These are phyloP conservation scores for Syndactyla subalaris DNA, from an alignment of 2,797 vertebrate genomes.

Conservation along the genomic window DNA sequence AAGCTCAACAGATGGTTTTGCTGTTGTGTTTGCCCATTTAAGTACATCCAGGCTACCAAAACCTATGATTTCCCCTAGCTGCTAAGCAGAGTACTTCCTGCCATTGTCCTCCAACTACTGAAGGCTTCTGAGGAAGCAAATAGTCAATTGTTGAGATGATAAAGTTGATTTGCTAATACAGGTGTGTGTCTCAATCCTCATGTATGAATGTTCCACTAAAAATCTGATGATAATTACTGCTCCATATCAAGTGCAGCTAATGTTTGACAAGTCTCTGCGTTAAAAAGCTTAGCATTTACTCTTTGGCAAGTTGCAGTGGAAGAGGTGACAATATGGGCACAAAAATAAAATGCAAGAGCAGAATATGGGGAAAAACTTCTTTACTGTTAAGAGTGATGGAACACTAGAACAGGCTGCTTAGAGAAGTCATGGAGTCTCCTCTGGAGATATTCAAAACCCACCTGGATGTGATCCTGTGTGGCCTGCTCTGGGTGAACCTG, in stretches of 20 bases:
- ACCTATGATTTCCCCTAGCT: background rate
- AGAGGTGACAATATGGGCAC: background rate
- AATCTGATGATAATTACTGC: background rate
- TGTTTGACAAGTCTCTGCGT: background rate
- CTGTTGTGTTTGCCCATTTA: background rate
- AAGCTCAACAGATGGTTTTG: background rate
- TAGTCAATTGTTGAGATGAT: background rate
- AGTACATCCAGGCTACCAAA: background rate
- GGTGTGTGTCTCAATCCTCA: background rate
- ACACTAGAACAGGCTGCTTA: background rate
- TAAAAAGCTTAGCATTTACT: background rate
- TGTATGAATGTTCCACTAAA: fast-evolving
- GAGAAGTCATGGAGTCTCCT: background rate
- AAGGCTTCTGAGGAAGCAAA: background rate
- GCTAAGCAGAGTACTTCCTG: background rate
- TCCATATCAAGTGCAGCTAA: background rate
- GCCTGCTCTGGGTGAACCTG: background rate
- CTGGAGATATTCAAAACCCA: background rate
- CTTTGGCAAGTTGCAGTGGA: background rate
- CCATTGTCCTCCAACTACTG: background rate
- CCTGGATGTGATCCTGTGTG: background rate
- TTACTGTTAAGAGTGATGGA: background rate
- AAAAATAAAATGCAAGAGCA: background rate
- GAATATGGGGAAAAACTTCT: background rate
- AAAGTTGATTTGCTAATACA: background rate